A percentile compares a stretch with the other conserved stretches of the same genome.
Conservation (phyloP, 2,113 vertebrate species). For the Neofelis nebulosa region DNA sequence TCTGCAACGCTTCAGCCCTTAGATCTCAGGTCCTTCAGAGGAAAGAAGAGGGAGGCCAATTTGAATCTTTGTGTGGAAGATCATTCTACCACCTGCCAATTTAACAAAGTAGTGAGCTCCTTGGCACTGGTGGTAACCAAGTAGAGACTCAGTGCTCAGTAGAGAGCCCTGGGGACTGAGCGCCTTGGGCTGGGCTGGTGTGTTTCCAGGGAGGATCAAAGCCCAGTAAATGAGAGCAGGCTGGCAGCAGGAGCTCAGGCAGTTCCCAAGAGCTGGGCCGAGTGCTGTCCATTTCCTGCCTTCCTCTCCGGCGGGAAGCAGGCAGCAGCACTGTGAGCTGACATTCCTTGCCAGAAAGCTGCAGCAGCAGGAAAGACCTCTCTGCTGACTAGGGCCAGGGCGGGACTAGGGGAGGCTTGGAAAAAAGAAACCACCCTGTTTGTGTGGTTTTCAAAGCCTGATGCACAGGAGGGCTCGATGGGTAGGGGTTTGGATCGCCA, state of each 20-base stretch:
- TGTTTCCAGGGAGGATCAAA: neutral
- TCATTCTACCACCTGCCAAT: neutral
- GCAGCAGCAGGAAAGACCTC: neutral
- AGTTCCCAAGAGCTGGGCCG: neutral
- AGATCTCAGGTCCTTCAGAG: neutral
- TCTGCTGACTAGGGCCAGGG: neutral
- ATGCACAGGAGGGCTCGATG: neutral
- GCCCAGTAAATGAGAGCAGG: neutral
- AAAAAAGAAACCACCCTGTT: neutral
- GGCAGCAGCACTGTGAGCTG: neutral
- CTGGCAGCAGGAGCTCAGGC: fast-evolving
- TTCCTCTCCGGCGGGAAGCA: neutral
- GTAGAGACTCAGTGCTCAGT: neutral
- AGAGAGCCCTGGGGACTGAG: neutral
- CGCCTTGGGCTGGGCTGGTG: neutral
- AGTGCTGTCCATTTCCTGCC: conserved; percentile 5
- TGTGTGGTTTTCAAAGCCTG: neutral
- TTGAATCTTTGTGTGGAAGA: neutral
- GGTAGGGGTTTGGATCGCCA: neutral
- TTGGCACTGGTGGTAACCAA: neutral
- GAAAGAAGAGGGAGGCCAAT: neutral
- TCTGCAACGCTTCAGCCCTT: neutral
- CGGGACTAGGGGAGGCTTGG: neutral
- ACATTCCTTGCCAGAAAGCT: neutral
- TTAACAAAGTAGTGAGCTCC: neutral